Base-by-base conservation (phyloP, 1,140 invertebrate genomes). In the Gonatopus flavifemur region DNA sequence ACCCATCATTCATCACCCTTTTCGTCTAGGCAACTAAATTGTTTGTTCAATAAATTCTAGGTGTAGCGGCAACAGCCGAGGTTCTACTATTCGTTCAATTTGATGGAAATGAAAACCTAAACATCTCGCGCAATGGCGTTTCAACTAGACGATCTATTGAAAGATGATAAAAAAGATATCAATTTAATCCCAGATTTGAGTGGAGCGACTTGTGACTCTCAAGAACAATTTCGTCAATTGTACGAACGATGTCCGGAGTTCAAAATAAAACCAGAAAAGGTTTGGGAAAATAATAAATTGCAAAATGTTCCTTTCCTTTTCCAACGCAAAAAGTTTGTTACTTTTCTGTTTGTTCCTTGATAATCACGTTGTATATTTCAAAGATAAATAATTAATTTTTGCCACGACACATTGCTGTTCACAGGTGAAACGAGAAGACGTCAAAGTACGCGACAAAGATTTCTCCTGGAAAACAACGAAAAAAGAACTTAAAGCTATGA, bases 171-270 rank as follows among this genome's bases (percentile, higher is more conserved):
- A 69, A 91, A 92, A 74, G 88, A 91, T 66, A 84, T 85, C 39
- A 86, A 87, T 28, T 85, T 89, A 40, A 88, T 93, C 51, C 79
- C 94, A 3, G 93, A 95, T 76, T 81, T 94, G 43, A 91, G 89
- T 40, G 88, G 89, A 72, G 83, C 84, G n/a, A 84, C 86, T 3
- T 80, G 83, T 24, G 88, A 84, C 54, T 85, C 84, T 13, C 83
- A 86, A 52, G 90, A 93, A 62, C 91, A 95, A 66, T 91, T 92
- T 58, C 84, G 87, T 55, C 84, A 85, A 42, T 81, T 92, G 18
- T 80, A 90, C 59, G 90, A 93, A 56, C 90, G 89, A 75, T 88
- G 94, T 18, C 91, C 91, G 0, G 93, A 96, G 65, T 93, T 90
- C 62, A 93, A 91, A 77, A 92, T 94, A 40, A 85, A 89, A 58